Percentiles rank a stretch among this genome's conserved stretches.
phyloP scores from a whole-genome alignment of 2,113 vertebrate species.

The Ammodytes marinus region DNA sequence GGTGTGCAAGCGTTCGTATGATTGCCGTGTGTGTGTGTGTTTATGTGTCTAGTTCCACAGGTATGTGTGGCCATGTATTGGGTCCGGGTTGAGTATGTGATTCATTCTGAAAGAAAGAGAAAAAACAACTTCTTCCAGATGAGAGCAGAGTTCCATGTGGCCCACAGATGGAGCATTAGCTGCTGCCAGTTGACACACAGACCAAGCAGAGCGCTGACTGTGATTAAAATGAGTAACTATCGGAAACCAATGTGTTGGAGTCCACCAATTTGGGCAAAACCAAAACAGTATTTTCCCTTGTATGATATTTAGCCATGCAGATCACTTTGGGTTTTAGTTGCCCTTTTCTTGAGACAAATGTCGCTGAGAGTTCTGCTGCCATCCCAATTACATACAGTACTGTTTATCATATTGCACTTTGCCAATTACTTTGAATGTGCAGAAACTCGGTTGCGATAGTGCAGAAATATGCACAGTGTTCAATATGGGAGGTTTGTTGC shows the following conservation, averaged over 20 bases:
- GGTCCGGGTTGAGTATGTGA: slow-evolving; percentile 29
- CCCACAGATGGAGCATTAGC: slow-evolving; percentile 68
- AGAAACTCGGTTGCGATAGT: not conserved
- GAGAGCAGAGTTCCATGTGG: slow-evolving; percentile 57
- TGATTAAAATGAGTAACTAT: slow-evolving; percentile 6
- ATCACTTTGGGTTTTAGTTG: not conserved
- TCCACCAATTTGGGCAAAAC: not conserved
- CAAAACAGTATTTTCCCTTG: not conserved
- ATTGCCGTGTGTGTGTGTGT: not conserved
- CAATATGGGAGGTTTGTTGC: not conserved
- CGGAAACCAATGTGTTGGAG: not conserved
- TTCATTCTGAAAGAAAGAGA: slow-evolving; percentile 32
- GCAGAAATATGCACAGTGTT: not conserved
- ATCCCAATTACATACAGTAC: not conserved
- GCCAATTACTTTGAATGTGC: not conserved
- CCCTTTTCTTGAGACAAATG: not conserved
- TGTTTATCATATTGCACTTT: no score
- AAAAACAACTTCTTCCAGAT: slow-evolving; percentile 45
- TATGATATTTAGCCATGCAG: not conserved
- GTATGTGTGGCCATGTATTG: slow-evolving; percentile 26
- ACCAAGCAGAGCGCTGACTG: slow-evolving; percentile 16
- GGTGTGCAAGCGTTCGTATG: no score
- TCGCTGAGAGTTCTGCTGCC: not conserved
- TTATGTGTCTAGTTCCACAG: slow-evolving; percentile 17
- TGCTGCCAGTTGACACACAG: slow-evolving; percentile 38